Base-by-base conservation (phyloP, 2,113 vertebrate genomes). In the Colinus virginianus region DNA sequence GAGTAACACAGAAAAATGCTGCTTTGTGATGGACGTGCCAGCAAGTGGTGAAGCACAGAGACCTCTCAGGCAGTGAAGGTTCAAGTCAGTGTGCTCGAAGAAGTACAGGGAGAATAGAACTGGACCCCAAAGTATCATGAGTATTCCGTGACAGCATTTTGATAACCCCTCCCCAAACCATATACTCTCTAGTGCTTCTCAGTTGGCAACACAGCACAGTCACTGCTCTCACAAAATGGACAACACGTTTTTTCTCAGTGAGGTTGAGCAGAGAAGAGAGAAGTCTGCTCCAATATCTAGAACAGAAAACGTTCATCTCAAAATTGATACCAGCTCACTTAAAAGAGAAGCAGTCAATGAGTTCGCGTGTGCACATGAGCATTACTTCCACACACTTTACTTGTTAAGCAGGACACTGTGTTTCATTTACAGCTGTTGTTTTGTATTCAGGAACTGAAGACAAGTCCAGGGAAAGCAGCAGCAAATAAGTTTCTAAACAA, bases 401-500 rank as follows among this genome's bases (percentile, higher is more conserved):
- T 78, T 9, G 14, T 28, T n/a, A 74, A 63, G 23, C 12, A 59
- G 48, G 22, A 81, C 61, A 86, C 21, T 36, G 15, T 13, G 20
- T 40, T 81, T 75, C 46, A 53, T 42, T 79, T 72, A 51, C 28
- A 74, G 42, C 13, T 48, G 5, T n/a, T 59, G 13, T 22, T 85
- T 72, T 70, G 69, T 25, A 48, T 70, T 40, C 48, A 61, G 40
- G 20, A 87, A 86, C 36, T 46, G 6, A 79, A 87, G 59, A 84
- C 18, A 74, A 91, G 45, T 5, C 11, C 51, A 85, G 18, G 32
- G 85, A 91, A 22, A 85, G 21, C 1, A 69, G 20, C 11, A 89
- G 28, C 72, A 94, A 89, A 3, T 48, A 75, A 26, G 18, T 59
- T 84, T 66, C 56, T 82, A 85, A 89, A 61, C 53, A 79, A 95